Percentiles rank a stretch among this genome's conserved stretches.
Evolutionary conservation across 2,888 invertebrate genomes (phyloP).

Genomic region (Lochmaea capreae): DNA sequence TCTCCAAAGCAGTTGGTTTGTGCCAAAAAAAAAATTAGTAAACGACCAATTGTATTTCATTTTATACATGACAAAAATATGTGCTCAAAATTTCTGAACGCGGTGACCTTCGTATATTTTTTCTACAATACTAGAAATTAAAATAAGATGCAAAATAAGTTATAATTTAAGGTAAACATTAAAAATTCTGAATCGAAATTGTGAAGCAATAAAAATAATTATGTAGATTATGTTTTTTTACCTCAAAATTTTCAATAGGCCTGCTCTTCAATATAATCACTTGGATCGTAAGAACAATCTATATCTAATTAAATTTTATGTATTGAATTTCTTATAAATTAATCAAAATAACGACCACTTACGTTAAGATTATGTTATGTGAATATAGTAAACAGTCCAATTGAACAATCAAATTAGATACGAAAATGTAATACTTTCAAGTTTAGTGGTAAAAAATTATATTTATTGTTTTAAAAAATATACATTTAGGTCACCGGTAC

Average conservation of each 20-base stretch:
- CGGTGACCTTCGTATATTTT: background rate
- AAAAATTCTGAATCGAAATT: too few species aligned
- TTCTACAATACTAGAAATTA: background rate
- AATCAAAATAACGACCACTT: too few species aligned
- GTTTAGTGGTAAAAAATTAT: background rate
- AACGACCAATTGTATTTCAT: conserved; percentile 48
- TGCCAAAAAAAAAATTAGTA: conserved; percentile 50
- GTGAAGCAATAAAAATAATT: too few species aligned
- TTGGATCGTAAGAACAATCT: too few species aligned
- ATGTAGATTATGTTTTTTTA: too few species aligned
- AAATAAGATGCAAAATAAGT: background rate
- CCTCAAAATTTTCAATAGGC: too few species aligned
- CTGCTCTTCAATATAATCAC: too few species aligned
- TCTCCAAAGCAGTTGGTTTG: conserved; percentile 40
- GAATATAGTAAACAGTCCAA: too few species aligned
- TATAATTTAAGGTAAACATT: background rate
- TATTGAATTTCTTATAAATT: too few species aligned
- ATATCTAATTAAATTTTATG: too few species aligned
- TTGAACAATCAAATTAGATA: too few species aligned
- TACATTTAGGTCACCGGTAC: conserved; percentile 10
- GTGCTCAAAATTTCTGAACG: conserved; percentile 38
- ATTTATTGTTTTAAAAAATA: background rate
- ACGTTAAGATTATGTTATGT: too few species aligned
- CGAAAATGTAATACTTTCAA: background rate
- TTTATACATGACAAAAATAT: conserved; percentile 16